Conservation (phyloP, 2,888 invertebrate genomes). For the Onthophagus sagittarius region DNA sequence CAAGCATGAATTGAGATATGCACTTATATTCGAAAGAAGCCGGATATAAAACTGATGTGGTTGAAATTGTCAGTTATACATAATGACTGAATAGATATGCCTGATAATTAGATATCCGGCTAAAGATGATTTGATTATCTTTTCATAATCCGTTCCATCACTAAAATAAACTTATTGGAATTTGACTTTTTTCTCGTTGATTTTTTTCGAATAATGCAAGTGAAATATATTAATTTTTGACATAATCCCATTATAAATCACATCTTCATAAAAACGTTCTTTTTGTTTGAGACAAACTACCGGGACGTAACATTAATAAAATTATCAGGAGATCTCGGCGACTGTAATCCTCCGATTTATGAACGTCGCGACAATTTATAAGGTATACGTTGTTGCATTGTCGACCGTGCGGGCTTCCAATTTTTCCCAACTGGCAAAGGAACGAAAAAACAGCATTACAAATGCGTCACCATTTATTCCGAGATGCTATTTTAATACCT, state of each 20-base stretch:
- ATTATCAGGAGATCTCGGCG: background rate
- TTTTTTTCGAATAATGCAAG: background rate
- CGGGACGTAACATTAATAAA: background rate
- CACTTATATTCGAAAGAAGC: too few species aligned
- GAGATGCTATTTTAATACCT: background rate
- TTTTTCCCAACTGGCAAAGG: background rate
- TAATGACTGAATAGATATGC: too few species aligned
- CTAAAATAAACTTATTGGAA: background rate
- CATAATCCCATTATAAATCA: background rate
- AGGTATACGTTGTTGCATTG: background rate
- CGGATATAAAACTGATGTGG: too few species aligned
- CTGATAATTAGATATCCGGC: too few species aligned
- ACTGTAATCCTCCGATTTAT: background rate
- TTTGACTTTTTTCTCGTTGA: too few species aligned
- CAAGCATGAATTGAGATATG: too few species aligned
- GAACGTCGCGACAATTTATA: background rate
- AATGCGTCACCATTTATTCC: background rate
- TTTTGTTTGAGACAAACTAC: background rate
- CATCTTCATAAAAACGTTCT: background rate
- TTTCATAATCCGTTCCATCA: too few species aligned
- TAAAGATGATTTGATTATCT: too few species aligned
- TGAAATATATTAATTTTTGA: background rate
- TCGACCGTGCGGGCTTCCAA: background rate
- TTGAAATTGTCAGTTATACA: too few species aligned
- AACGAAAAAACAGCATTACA: background rate